Base-by-base conservation (phyloP, 2,113 vertebrate genomes). In the Sander lucioperca region DNA sequence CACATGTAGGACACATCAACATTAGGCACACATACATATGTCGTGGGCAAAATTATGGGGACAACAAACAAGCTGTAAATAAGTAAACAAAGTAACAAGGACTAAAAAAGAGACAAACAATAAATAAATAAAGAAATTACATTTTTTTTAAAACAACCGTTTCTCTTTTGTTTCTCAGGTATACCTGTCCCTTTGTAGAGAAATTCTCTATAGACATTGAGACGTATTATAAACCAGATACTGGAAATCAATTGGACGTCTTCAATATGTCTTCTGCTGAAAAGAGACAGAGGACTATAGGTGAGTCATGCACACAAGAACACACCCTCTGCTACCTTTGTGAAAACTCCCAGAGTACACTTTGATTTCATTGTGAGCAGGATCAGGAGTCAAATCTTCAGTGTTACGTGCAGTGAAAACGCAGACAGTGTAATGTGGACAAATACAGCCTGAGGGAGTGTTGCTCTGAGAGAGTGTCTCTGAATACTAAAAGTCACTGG, bases 161-260 rank as follows among this genome's bases (percentile, higher is more conserved):
- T 33, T 82, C 45, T 79, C 53, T 78, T 4, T 0, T 57, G 76
- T 83, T 13, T 25, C 50, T 5, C 95, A 99, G 98, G 90, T 99
- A 99, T 77, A 99, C 98, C 0, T 99, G 98, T 88, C 98, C 98
- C 45, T 99, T 99, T 70, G 98, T 99, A 83, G 98, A 99, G 94
- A 99, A 99, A 79, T 99, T 99, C 94, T 99, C 97, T n/a, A 99
- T 99, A 10, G 98, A 99, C 94, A 99, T 99, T 3, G 98, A 99
- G 92, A 99, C 98, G 0, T 98, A 97, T 93, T 99, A 99, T 85
- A 98, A 97, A 93, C 95, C 97, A 0, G 98, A 99, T 53, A 96
- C 96, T 2, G 98, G 98, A 83, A 96, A 96, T 74, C 97, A 97
- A 39, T 90, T 64, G 74, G 96, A 99, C 0, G 97, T 99, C 70